phyloP scores from a whole-genome alignment of 2,888 invertebrate genomes.

The Cyclophora punctaria region DNA sequence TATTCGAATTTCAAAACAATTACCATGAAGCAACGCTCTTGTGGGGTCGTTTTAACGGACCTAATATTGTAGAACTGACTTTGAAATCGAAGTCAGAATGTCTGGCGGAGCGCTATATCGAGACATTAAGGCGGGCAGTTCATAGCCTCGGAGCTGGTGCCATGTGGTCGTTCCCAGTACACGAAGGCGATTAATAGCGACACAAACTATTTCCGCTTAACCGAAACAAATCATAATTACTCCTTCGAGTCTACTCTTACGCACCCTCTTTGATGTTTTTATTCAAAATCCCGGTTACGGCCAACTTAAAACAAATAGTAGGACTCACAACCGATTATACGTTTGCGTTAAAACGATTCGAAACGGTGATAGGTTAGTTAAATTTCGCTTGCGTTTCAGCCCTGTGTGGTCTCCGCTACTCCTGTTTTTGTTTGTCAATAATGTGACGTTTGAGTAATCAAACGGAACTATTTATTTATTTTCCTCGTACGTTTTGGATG shows the following conservation, averaged over 20 bases:
- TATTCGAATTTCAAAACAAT: too few relatives aligned
- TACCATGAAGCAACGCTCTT: too few relatives aligned
- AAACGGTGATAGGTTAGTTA: slow-evolving; percentile 65
- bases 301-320: slow-evolving; percentile 74
- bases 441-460: slow-evolving; percentile 44
- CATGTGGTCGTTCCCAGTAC: slow-evolving; percentile 49
- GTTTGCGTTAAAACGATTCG: slow-evolving; percentile 71
- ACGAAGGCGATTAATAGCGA: slow-evolving; percentile 61
- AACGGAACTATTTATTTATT: slow-evolving; percentile 34
- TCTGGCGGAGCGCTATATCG: neutral
- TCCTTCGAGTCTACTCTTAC: slow-evolving; percentile 62
- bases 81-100: too few relatives aligned
- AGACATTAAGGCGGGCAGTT: neutral
- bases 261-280: slow-evolving; percentile 73
- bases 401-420: slow-evolving; percentile 61
- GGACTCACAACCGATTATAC: slow-evolving; percentile 65
- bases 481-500: slow-evolving; percentile 18
- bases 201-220: slow-evolving; percentile 72
- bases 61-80: neutral
- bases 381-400: slow-evolving; percentile 51
- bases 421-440: slow-evolving; percentile 36
- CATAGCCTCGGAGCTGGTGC: neutral
- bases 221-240: slow-evolving; percentile 72
- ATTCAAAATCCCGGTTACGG: slow-evolving; percentile 67
- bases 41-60: too few relatives aligned